Conservation (phyloP, 2,113 vertebrate species). For the Rissa tridactyla region DNA sequence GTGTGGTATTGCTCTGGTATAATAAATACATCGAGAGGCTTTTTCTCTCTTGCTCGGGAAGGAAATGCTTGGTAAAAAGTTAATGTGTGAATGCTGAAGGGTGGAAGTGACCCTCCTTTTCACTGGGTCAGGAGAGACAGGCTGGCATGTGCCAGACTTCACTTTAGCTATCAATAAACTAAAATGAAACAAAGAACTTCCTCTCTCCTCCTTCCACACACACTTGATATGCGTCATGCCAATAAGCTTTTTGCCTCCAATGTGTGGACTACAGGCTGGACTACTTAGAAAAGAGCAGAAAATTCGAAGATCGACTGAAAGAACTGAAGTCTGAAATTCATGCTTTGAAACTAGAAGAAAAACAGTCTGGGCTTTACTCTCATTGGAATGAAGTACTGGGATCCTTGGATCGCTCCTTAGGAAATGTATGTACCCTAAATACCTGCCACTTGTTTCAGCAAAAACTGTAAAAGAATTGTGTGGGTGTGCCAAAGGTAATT, state of each 20-base stretch:
- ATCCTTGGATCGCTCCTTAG: constrained; percentile 77
- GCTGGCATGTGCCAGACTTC: not conserved
- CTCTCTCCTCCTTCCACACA: not conserved
- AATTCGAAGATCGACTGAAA: constrained; percentile 89
- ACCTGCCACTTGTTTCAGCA: not conserved
- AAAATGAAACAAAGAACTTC: not conserved
- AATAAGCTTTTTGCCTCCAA: not conserved
- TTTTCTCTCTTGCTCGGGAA: not conserved
- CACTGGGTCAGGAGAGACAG: not conserved
- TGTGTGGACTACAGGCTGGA: constrained; percentile 76
- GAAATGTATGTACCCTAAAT: constrained; percentile 65
- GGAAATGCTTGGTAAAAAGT: not conserved
- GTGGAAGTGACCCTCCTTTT: not conserved
- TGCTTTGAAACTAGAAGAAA: constrained; percentile 88
- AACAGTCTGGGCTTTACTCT: constrained; percentile 69
- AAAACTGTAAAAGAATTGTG: not conserved
- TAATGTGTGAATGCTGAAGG: not conserved
- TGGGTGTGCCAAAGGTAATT: not conserved
- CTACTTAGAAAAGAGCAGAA: constrained; percentile 92
- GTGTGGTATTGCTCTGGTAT: not conserved
- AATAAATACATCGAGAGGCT: not conserved
- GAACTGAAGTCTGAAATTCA: constrained; percentile 90
- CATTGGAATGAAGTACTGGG: constrained; percentile 70
- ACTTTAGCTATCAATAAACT: not conserved
- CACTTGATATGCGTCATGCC: not conserved